Evolutionary conservation across 2,888 invertebrate genomes (phyloP).

Genomic region (Pediacus dermestoides): DNA sequence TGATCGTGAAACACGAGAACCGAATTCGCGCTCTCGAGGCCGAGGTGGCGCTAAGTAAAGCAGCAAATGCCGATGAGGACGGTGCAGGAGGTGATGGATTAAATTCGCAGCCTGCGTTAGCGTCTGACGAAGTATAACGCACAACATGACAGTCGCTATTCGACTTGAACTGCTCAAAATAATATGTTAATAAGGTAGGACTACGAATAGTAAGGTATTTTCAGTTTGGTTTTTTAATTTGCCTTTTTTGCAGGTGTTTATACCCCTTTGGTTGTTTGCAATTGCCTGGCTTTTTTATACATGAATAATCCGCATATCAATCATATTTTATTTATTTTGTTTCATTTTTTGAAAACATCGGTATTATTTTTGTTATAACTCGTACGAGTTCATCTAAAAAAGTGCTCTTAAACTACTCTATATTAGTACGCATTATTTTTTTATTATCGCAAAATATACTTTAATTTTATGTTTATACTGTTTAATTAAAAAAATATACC

Average conservation of each 20-base stretch:
- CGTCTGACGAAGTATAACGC: conserved; percentile 60
- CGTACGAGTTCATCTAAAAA: conserved; percentile 6
- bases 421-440: no score
- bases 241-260: conserved; percentile 27
- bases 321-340: conserved; percentile 37
- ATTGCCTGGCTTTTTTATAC: conserved; percentile 35
- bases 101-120: conserved; percentile 48
- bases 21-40: conserved; percentile 76
- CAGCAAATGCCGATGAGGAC: conserved; percentile 42
- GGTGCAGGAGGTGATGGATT: conserved; percentile 48
- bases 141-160: conserved; percentile 7
- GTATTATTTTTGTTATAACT: conserved; percentile 6
- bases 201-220: not conserved
- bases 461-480: no score
- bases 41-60: conserved; percentile 48
- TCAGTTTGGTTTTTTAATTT: not conserved
- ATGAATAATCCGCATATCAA: conserved; percentile 21
- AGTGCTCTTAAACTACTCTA: no score
- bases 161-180: conserved; percentile 24
- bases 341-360: conserved; percentile 18
- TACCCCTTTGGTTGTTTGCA: conserved; percentile 22
- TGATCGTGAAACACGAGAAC: conserved; percentile 91
- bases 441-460: no score
- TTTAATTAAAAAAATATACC: no score
- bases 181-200: conserved; percentile 19